Base-by-base conservation (phyloP, 1,140 invertebrate species). In the Procambarus clarkii region DNA sequence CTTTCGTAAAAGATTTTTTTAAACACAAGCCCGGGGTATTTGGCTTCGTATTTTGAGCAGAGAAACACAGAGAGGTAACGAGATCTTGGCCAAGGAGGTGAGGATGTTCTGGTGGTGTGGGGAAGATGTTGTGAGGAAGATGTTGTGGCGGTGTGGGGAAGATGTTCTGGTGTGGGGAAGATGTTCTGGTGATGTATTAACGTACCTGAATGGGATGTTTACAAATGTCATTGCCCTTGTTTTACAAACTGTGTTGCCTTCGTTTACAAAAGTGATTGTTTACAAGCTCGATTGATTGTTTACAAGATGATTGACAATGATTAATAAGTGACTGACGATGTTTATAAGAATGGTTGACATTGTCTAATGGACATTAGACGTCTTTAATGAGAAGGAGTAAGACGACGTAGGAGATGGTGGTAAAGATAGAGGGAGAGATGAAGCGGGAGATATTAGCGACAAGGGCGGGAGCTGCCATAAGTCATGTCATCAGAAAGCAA, bases 401-500 rank as follows among this genome's bases (percentile, higher is more conserved):
- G 69, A 24, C 24, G 69, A 74, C 34, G 69, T 21, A 74, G 7
- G 69, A 74, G 69, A 24, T 74, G n/a, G 69, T 24, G 69, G 18
- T 34, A 74, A 74, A 74, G 69, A 24, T 74, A 74, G 69, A 74
- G 69, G n/a, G 69, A 74, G 69, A 34, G 69, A 74, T 74, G 69
- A 74, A 34, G 69, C 69, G 21, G 3, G 69, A 11, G 11, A n/a
- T 8, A 34, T 34, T 74, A 34, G 34, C n/a, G n/a, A n/a, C 24
- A 21, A 74, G 34, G 69, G 69, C 24, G 5, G 69, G 69, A 24
- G 69, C n/a, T 4, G 24, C 69, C 69, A 74, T 74, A 74, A 74
- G 69, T 74, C 69, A 74, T 74, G 69, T 74, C 69, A 74, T 74
- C 69, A 74, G 69, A 74, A 74, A 74, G 69, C 24, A 74, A 74